Conservation (phyloP, 2,797 vertebrate species). For the Platyrinchus mystaceus region DNA sequence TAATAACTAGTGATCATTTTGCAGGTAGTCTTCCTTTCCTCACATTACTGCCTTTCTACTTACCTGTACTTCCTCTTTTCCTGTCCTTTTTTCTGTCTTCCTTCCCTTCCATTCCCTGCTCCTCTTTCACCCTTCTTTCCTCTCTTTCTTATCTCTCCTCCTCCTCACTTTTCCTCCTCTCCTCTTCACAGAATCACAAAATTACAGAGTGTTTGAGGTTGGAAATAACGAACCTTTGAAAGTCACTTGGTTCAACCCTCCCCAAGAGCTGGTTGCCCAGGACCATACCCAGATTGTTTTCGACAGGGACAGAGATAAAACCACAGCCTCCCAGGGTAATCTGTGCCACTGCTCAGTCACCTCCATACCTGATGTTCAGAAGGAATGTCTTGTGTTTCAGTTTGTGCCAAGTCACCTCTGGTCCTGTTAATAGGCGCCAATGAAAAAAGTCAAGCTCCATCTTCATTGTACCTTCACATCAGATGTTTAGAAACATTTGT, state of each 20-base stretch:
- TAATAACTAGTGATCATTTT: background rate
- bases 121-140: background rate
- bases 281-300: background rate
- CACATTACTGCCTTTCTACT: background rate
- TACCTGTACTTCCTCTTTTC: background rate
- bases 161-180: background rate
- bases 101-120: background rate
- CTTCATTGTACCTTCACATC: background rate
- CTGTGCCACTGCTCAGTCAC: background rate
- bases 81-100: background rate
- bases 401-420: background rate
- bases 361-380: background rate
- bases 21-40: background rate
- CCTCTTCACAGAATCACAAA: background rate
- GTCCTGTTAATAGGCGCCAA: background rate
- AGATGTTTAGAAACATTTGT: background rate
- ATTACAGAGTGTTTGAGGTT: background rate
- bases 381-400: background rate
- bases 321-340: background rate
- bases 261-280: background rate
- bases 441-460: background rate
- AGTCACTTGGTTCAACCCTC: fast-evolving
- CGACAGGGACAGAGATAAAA: background rate
- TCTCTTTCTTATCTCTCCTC: background rate
- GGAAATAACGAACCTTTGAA: background rate